These are phyloP conservation scores for Campoletis raptor DNA, from an alignment of 2,888 invertebrate genomes.

Conservation along the genomic window DNA sequence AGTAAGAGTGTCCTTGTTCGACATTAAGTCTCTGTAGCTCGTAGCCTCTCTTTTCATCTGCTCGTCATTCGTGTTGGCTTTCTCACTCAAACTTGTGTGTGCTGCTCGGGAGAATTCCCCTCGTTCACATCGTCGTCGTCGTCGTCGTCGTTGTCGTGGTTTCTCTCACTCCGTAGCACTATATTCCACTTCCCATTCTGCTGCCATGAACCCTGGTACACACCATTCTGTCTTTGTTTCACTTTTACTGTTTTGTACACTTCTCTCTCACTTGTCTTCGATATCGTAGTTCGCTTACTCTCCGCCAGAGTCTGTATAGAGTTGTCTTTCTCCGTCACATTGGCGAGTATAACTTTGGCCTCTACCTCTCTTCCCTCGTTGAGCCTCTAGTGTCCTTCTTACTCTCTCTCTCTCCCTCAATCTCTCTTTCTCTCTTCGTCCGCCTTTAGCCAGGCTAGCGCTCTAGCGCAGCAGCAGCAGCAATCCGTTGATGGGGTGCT, in stretches of 20 bases:
- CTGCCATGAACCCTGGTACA: conserved; percentile 62
- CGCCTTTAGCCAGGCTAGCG: conserved; percentile 41
- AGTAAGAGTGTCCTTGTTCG: conserved; percentile 52
- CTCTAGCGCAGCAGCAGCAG: conserved; percentile 38
- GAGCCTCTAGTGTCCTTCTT: conserved; percentile 21
- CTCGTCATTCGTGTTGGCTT: conserved; percentile 27
- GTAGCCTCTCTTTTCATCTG: conserved; percentile 22
- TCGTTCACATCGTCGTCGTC: conserved; percentile 48
- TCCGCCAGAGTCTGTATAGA: conserved; percentile 43
- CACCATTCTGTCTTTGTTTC: conserved; percentile 50
- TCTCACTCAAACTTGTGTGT: conserved; percentile 41
- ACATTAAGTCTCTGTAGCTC: conserved; percentile 17
- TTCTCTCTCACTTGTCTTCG: conserved; percentile 42
- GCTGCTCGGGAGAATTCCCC: conserved; percentile 42
- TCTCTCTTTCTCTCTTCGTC: conserved; percentile 17
- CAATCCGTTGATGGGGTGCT: conserved; percentile 69
- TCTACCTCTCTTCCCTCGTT: conserved; percentile 32
- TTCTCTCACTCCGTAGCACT: conserved; percentile 57
- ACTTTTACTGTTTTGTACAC: conserved; percentile 19
- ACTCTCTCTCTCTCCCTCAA: conserved; percentile 17
- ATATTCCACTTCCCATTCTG: conserved; percentile 63
- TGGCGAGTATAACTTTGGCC: conserved; percentile 52
- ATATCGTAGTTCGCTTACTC: conserved; percentile 31
- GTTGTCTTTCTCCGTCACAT: conserved; percentile 59
- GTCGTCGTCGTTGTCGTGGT: conserved; percentile 42